Evolutionary conservation across 2,888 invertebrate genomes (phyloP).

Genomic region (Geophilus truncorum): DNA sequence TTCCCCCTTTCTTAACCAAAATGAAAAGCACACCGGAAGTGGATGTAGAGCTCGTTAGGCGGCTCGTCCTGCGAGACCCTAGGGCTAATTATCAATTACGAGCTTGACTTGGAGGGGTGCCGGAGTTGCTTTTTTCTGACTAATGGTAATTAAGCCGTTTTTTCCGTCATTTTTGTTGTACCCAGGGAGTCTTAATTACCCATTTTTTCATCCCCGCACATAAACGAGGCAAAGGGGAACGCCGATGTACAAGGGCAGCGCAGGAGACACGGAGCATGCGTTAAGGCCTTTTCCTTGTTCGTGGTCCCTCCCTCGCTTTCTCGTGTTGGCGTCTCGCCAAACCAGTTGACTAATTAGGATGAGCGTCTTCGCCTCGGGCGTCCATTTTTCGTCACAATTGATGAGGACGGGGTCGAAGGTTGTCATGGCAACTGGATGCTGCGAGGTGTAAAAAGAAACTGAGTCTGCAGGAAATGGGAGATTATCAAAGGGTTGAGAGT

Average conservation of each 20-base stretch:
- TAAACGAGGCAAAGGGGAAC: neutral
- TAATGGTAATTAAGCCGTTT: neutral
- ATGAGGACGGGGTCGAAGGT: neutral
- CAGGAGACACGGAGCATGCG: neutral
- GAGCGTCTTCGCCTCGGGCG: neutral
- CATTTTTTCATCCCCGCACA: neutral
- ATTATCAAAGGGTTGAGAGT: neutral
- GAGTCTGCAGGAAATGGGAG: neutral
- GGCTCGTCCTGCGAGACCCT: neutral
- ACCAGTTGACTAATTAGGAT: neutral
- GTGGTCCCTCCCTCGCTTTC: neutral
- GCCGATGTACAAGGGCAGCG: neutral
- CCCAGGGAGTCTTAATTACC: neutral
- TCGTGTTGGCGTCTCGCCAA: neutral
- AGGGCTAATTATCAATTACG: neutral
- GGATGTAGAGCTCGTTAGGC: neutral
- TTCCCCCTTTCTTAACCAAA: no score
- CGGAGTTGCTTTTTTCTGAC: neutral
- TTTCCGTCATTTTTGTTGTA: neutral
- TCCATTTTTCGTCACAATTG: neutral
- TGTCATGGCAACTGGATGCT: neutral
- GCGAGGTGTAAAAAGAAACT: neutral
- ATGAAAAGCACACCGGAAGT: neutral
- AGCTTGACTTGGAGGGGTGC: neutral
- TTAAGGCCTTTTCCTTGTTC: neutral